These are phyloP conservation scores for Thymallus thymallus DNA, from an alignment of 2,113 vertebrate species.

Conservation along the genomic window DNA sequence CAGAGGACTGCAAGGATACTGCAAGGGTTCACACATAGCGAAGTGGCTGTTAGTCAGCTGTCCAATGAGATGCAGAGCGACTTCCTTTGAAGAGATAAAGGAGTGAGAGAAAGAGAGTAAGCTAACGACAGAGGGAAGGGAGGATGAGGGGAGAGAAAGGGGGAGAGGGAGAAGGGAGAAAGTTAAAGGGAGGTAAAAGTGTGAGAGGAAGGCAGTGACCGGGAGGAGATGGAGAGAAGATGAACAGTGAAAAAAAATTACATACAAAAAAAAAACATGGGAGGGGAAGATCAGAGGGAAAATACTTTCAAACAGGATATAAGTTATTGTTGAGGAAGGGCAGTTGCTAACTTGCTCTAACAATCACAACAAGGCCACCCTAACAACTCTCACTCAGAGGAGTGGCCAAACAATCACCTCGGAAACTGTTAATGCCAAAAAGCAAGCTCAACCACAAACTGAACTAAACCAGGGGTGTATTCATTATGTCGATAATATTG, in stretches of 20 bases:
- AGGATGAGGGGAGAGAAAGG: neutral
- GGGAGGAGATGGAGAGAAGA: neutral
- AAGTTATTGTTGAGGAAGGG: neutral
- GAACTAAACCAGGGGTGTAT: neutral
- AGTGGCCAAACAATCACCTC: neutral
- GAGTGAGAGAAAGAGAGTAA: neutral
- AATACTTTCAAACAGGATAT: neutral
- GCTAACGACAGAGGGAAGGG: neutral
- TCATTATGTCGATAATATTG: too few relatives aligned
- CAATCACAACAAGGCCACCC: neutral
- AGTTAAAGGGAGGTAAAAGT: neutral
- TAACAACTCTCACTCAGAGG: neutral
- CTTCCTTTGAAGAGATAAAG: conserved; percentile 59
- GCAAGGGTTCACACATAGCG: conserved; percentile 55
- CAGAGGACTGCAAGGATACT: conserved; percentile 65
- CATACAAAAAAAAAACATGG: neutral
- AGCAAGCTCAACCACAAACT: neutral
- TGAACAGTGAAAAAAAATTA: too few relatives aligned
- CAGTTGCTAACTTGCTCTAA: neutral
- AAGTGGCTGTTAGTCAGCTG: conserved; percentile 71
- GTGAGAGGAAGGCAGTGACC: too few relatives aligned
- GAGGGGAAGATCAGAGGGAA: neutral
- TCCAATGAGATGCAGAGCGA: conserved; percentile 74
- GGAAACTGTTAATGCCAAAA: neutral
- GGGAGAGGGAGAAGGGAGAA: neutral